Evolutionary conservation across 2,113 vertebrate species (phyloP).

Genomic region (Pyxicephalus adspersus): DNA sequence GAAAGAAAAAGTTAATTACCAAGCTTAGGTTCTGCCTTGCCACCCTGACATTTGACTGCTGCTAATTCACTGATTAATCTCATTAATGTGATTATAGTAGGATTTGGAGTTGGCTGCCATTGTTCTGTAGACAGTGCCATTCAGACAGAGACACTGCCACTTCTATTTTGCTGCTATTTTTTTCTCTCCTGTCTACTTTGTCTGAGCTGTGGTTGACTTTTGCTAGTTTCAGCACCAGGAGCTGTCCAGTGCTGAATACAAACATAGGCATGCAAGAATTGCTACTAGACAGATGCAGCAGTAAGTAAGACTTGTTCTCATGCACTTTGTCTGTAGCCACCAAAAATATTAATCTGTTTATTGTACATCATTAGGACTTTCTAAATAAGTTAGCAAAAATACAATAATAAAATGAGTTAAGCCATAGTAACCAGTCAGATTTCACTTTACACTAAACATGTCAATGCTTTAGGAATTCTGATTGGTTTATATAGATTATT

Average conservation of each 20-base stretch:
- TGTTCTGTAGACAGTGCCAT: slow-evolving; percentile 74
- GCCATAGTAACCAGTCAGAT: no score
- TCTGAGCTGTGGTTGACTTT: slow-evolving; percentile 58
- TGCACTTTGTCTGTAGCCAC: background rate
- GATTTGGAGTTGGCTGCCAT: slow-evolving; percentile 81
- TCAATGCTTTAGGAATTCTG: no score
- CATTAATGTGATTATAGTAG: slow-evolving; percentile 85
- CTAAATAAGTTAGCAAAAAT: no score
- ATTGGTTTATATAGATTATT: no score
- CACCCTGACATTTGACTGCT: slow-evolving; percentile 84
- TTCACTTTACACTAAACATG: no score
- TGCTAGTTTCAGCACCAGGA: slow-evolving; percentile 81
- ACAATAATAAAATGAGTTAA: no score
- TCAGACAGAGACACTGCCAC: slow-evolving; percentile 64
- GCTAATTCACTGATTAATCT: slow-evolving; percentile 91
- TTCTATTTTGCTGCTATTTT: slow-evolving; percentile 63
- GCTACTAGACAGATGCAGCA: background rate
- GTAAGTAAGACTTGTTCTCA: background rate
- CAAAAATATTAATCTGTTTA: no score
- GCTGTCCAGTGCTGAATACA: slow-evolving; percentile 74
- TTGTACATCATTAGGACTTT: no score
- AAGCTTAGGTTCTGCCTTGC: slow-evolving; percentile 74
- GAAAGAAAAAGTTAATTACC: slow-evolving; percentile 79
- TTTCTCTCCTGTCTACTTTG: slow-evolving; percentile 59
- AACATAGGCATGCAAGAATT: slow-evolving; percentile 19